Evolutionary conservation across 2,113 vertebrate species (phyloP), one percentile per base, ranked within the genome.

Genomic region (Emydocephalus ijimae): DNA sequence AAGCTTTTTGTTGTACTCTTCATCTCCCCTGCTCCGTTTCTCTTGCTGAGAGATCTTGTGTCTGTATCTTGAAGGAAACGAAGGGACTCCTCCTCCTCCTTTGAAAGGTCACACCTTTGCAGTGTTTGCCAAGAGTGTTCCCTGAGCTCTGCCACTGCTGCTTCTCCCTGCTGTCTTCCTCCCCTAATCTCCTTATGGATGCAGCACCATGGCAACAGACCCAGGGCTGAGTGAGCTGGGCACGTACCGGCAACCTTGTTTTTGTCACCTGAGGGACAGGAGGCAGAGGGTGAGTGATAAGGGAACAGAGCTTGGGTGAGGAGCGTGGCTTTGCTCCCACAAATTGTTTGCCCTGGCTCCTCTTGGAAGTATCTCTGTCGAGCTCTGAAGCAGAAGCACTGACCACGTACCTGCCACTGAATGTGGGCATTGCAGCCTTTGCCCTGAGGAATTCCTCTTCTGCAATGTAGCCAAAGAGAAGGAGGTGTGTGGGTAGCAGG

Each of bases 141-240:
- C 92, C 90, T 88, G 54, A 95, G 95, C 91, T 94, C 92, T 39
- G 39, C 0, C 0, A 88, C 93, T 88, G 89, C 95, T 54, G 97
- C 95, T 96, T 95, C 94, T 95, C 91, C 93, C 26, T 3, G 95
- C 97, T 97, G 97, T 96, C 92, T 95, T 93, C 96, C 56, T 87
- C 92, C 93, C 87, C 93, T 90, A 85, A 91, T 95, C 97, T 97
- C 96, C 97, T 97, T 91, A 88, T 89, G 96, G 97, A 95, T 95
- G 87, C 90, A 93, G 97, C 95, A 24, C 98, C 97, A 96, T 98
- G 97, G 98, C 94, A 97, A 98, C 98, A 43, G 54, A 69, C 97
- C 95, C 96, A 45, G 93, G 94, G 97, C 94, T 90, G 95, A 91
- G 93, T 96, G 93, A 95, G 94, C 94, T 69, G 57, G 93, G 34